Percentiles rank a stretch among this genome's conserved stretches.
These are phyloP conservation scores for Oscheius onirici DNA, from an alignment of 2,888 invertebrate species.

Conservation along the genomic window DNA sequence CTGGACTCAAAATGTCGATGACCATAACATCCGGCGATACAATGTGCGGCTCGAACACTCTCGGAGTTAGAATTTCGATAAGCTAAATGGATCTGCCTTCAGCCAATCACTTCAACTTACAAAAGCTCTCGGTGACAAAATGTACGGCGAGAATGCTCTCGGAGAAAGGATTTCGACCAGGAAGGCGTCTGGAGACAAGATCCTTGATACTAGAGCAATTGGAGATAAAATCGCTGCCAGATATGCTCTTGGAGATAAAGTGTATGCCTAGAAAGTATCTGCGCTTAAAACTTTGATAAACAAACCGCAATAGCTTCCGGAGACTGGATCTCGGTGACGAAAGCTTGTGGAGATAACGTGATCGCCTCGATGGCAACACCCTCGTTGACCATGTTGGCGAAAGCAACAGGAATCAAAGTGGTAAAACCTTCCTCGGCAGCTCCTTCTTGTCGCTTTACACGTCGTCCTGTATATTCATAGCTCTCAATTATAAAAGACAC, in stretches of 20 bases:
- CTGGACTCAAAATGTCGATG: conserved; percentile 11
- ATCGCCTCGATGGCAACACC: conserved; percentile 4
- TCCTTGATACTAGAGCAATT: not conserved
- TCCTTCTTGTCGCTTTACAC: conserved; percentile 15
- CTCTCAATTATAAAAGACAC: not conserved
- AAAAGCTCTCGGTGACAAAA: conserved; percentile 14
- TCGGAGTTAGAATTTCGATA: conserved; percentile 6
- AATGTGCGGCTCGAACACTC: conserved; percentile 12
- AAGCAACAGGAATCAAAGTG: not conserved
- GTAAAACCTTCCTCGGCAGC: conserved; percentile 7
- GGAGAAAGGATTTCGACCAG: not conserved
- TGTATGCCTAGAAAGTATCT: not conserved
- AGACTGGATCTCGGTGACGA: not conserved
- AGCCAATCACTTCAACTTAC: not conserved
- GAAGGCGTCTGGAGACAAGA: conserved; percentile 9
- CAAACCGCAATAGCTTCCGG: not conserved
- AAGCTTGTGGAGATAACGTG: conserved; percentile 11
- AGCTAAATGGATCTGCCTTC: not conserved
- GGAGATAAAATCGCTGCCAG: conserved; percentile 8
- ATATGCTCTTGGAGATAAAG: not conserved
- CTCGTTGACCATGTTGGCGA: conserved; percentile 13
- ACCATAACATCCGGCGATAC: conserved; percentile 13
- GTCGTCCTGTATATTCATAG: not conserved
- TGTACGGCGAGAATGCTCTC: conserved; percentile 4
- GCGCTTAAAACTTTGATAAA: not conserved